Evolutionary conservation across 2,113 vertebrate genomes (phyloP).

Genomic region (Proteles cristata): DNA sequence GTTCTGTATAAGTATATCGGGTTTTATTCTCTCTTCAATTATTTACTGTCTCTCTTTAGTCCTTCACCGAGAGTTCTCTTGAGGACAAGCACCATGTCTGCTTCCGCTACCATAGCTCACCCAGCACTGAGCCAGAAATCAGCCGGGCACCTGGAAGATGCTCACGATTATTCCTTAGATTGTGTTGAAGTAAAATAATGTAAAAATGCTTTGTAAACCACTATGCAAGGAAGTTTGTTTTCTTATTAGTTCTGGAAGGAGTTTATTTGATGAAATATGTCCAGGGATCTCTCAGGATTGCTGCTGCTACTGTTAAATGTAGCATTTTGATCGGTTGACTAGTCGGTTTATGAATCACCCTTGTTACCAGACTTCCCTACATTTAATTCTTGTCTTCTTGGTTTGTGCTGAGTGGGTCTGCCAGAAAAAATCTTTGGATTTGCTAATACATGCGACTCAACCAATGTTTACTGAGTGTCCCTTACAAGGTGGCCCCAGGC

Average conservation of each 20-base stretch:
- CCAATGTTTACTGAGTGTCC: not conserved
- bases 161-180: not conserved
- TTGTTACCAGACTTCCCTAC: not conserved
- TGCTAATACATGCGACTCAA: not conserved
- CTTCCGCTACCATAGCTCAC: not conserved
- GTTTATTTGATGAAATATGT: constrained; percentile 27
- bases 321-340: not conserved
- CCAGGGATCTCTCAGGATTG: not conserved
- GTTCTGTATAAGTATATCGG: not conserved
- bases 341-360: not conserved
- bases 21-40: not conserved
- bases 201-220: constrained; percentile 32
- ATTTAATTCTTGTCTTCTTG: not conserved
- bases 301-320: not conserved
- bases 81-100: not conserved
- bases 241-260: constrained; percentile 8
- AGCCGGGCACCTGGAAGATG: not conserved
- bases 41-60: not conserved
- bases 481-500: not conserved
- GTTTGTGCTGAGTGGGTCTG: not conserved
- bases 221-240: not conserved
- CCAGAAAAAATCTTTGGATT: not conserved
- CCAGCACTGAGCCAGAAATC: not conserved
- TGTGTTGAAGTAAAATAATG: not conserved
- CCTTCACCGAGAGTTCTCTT: not conserved